phyloP scores from a whole-genome alignment of 2,797 vertebrate genomes.

The Paratrypauchen microcephalus region DNA sequence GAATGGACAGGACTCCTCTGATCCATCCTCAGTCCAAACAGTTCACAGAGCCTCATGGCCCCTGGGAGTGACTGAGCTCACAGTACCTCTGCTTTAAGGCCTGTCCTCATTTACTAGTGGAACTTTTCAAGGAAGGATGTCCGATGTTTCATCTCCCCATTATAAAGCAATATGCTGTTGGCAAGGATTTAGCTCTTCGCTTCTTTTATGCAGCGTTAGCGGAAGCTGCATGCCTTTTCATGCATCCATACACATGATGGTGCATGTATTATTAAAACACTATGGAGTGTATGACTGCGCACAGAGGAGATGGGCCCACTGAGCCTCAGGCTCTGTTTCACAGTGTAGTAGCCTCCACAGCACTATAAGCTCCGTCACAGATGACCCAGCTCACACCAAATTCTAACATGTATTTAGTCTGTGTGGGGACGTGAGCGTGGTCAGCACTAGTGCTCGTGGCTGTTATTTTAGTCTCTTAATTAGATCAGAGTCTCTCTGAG shows the following conservation, averaged over 20 bases:
- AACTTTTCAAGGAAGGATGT: conserved; percentile 37
- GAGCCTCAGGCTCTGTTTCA: conserved; percentile 48
- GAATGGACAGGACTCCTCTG: conserved; percentile 27
- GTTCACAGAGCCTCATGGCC: conserved; percentile 10
- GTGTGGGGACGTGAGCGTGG: conserved; percentile 22
- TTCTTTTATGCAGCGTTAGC: conserved; percentile 61
- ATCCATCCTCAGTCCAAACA: conserved; percentile 47
- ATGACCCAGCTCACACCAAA: conserved; percentile 30
- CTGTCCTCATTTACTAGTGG: conserved; percentile 32
- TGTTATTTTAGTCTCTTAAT: conserved; percentile 60
- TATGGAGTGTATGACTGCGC: conserved; percentile 57
- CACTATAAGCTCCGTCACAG: conserved; percentile 38
- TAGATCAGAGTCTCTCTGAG: conserved; percentile 56
- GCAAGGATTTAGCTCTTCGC: conserved; percentile 55
- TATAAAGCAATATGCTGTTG: conserved; percentile 52
- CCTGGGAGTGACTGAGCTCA: conserved; percentile 34
- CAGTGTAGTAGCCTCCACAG: conserved; percentile 40
- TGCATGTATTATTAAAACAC: conserved; percentile 69
- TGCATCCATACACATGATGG: conserved; percentile 61
- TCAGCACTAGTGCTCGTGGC: conserved; percentile 40
- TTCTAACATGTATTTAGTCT: conserved; percentile 36
- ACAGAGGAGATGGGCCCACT: conserved; percentile 39
- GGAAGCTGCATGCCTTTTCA: conserved; percentile 48
- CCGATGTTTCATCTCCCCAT: conserved; percentile 46
- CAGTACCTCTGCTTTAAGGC: conserved; percentile 31